Percentiles rank a stretch among this genome's conserved stretches.
Conservation (phyloP, 2,113 vertebrate genomes). For the Oceanites oceanicus region DNA sequence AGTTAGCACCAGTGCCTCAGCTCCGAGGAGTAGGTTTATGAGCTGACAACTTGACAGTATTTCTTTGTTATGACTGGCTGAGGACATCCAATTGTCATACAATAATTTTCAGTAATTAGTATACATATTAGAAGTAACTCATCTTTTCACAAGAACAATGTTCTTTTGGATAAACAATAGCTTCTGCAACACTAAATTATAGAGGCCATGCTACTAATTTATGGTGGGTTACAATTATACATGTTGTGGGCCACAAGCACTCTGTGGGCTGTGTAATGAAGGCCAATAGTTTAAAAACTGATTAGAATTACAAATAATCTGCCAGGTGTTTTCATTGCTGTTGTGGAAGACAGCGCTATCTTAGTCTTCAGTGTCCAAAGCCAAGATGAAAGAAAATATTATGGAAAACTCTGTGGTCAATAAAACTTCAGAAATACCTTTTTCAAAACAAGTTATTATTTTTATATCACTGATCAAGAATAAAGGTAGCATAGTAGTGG, state of each 20-base stretch:
- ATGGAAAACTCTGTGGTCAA: neutral
- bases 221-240: slow-evolving; percentile 61
- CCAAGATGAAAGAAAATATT: slow-evolving; percentile 2
- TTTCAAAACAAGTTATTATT: neutral
- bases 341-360: slow-evolving; percentile 22
- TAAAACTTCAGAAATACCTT: neutral
- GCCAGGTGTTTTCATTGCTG: slow-evolving; percentile 48
- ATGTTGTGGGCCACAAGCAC: slow-evolving; percentile 67
- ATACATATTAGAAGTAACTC: slow-evolving; percentile 56
- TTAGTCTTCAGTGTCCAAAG: slow-evolving; percentile 4
- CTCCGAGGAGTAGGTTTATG: slow-evolving; percentile 25
- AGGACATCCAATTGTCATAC: slow-evolving; percentile 60
- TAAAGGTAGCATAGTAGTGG: neutral
- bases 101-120: slow-evolving; percentile 67
- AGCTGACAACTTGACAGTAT: slow-evolving; percentile 60
- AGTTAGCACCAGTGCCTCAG: neutral
- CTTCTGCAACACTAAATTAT: slow-evolving; percentile 58
- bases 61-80: slow-evolving; percentile 52
- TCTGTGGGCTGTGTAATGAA: slow-evolving; percentile 69
- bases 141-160: slow-evolving; percentile 61
- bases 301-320: slow-evolving; percentile 71
- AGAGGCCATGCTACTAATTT: slow-evolving; percentile 62
- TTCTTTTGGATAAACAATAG: slow-evolving; percentile 69
- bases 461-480: neutral
- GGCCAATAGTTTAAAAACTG: slow-evolving; percentile 64